Base-by-base conservation (phyloP, 2,797 vertebrate genomes). In the Leuciscus waleckii region DNA sequence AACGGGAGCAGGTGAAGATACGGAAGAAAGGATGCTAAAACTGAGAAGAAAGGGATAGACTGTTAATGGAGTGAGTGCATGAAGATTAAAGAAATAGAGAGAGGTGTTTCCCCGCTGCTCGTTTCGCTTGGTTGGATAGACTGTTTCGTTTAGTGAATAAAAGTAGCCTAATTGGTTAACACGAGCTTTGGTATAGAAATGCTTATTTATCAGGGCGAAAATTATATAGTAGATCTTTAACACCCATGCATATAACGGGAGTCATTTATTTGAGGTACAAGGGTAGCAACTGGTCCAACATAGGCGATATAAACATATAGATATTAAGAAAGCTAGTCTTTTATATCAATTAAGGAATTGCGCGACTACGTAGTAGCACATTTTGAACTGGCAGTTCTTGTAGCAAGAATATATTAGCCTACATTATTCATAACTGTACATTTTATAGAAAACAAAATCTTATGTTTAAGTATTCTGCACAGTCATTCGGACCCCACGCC, bases 1-100 rank as follows among this genome's bases (percentile, higher is more conserved):
- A 65, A 87, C 82, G 61, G 73, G 65, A 86, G 46, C 78, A 71
- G 75, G 75, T 58, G 88, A 86, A 77, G 83, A 83, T n/a, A 76
- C 65, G 58, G 79, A 89, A 76, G 79, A 89, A 81, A 77, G 74
- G 83, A 85, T 87, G 85, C 73, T 81, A 63, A 69, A 88, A 75
- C 68, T 73, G 68, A 79, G 76, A 87, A 84, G 77, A 71, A 80
- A 84, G 86, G 63, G 77, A 86, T 71, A 82, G 56, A 68, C 70
- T 75, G 81, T 83, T 65, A 65, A 83, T 71, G 83, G 74, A 81
- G 86, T 58, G 86, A 82, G 63, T 79, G 82, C 77, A 76, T 46
- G 71, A 86, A 21, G 51, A 79, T 69, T 23, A 68, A 56, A 41
- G 51, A 83, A 56, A 61, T n/a, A 80, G 82, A 70, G 76, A 86